Base-by-base conservation (phyloP, 2,797 vertebrate genomes). In the Diplodus puntazzo region DNA sequence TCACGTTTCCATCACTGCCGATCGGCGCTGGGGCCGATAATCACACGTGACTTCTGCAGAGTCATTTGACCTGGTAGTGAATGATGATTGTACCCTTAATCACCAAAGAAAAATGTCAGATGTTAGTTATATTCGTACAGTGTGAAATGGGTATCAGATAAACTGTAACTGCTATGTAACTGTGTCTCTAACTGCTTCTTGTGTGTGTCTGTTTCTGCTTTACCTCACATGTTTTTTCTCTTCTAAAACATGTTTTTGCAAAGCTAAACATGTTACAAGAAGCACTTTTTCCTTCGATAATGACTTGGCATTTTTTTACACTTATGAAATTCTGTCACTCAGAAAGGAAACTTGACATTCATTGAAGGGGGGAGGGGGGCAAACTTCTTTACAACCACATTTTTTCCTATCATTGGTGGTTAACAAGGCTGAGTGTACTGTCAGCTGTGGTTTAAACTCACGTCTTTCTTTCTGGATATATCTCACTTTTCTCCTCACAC, bases 341-440 rank as follows among this genome's bases (percentile, higher is more conserved):
- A 66, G 66, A 68, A 59, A 43, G 12, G 5, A 71, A 69, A 75
- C 27, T 39, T 80, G 69, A 65, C 67, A 55, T 76, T 72, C 78
- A 67, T 52, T 17, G 42, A 16, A 1, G 12, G 27, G 21, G 25
- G 10, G 45, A 11, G 27, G 25, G 10, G 1, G 14, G 55, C 16
- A 7, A 14, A 42, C 11, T 64, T 65, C 34, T 83, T 87, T 79
- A 65, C 50, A 63, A 7, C 60, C 68, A 39, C 55, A 81, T 83
- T 62, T 79, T 63, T 77, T 60, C 57, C 43, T 23, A 16, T 34
- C 55, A 42, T 50, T 21, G 49, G 42, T 64, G 23, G 23, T 80
- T 77, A 77, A 70, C 78, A n/a, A 65, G 53, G 9, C 13, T 57
- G 77, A 77, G 21, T 42, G 65, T 11, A 10, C 58, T 57, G 57